These are phyloP conservation scores for Drosophila navojoa DNA, from an alignment of 1,140 invertebrate genomes.

Conservation along the genomic window DNA sequence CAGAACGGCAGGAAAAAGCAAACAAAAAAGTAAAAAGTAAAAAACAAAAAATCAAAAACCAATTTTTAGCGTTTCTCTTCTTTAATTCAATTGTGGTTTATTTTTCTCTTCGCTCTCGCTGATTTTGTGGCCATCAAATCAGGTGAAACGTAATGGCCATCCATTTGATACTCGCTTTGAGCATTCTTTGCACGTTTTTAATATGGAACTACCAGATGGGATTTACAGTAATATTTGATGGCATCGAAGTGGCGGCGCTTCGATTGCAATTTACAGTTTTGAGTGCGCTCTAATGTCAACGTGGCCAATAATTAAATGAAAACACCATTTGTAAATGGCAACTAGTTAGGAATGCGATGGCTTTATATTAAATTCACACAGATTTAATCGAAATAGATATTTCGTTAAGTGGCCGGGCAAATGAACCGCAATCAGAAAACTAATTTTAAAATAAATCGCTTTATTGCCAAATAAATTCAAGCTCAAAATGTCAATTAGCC, in stretches of 20 bases:
- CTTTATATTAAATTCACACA: too few relatives aligned
- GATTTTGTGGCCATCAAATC: slow-evolving; percentile 9
- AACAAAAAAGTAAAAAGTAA: not conserved
- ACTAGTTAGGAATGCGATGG: not conserved
- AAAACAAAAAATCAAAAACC: slow-evolving; percentile 6
- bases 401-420: not conserved
- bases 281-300: not conserved
- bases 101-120: not conserved
- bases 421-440: not conserved
- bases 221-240: slow-evolving; percentile 32
- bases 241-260: slow-evolving; percentile 13
- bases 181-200: slow-evolving; percentile 45
- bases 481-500: not conserved
- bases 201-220: slow-evolving; percentile 28
- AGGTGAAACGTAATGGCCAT: slow-evolving; percentile 35
- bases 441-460: slow-evolving; percentile 11
- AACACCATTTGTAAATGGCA: not conserved
- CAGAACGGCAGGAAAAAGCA: not conserved
- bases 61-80: slow-evolving; percentile 32
- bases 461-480: not conserved
- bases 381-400: not conserved
- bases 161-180: slow-evolving; percentile 21
- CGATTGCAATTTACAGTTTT: slow-evolving; percentile 25
- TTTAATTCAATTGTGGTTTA: slow-evolving; percentile 37
- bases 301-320: slow-evolving; percentile 12